Conservation (phyloP, 53 echinoderm and acorn worm genomes). For the Zoroaster sp. region DNA sequence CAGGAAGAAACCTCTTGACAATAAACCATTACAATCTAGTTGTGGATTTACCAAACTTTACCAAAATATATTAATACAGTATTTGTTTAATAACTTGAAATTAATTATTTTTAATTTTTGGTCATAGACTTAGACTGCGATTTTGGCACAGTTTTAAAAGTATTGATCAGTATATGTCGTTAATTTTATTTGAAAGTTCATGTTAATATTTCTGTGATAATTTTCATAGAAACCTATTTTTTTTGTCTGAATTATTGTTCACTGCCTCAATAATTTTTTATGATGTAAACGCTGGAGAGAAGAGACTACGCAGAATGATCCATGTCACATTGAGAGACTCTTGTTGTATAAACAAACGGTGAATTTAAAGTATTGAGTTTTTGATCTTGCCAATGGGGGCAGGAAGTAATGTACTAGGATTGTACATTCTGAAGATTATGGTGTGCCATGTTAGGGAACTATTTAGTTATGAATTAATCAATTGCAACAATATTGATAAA, state of each 20-base stretch:
- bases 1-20: too few relatives aligned
- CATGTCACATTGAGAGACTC: neutral
- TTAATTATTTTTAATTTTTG: neutral
- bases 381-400: neutral
- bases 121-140: neutral
- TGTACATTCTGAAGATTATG: constrained; percentile 34
- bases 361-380: neutral
- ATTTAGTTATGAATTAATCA: constrained; percentile 12
- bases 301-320: neutral
- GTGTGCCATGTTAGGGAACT: constrained; percentile 51
- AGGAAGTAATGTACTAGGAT: constrained; percentile 23
- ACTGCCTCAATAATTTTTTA: neutral
- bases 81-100: constrained; percentile 16
- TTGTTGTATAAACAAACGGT: neutral
- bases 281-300: neutral
- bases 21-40: neutral
- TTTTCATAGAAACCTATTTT: neutral
- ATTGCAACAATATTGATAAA: constrained; percentile 35
- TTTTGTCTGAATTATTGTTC: neutral
- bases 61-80: neutral
- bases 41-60: neutral
- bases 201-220: neutral
- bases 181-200: neutral
- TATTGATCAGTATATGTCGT: neutral
- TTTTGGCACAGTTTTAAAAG: neutral